A percentile compares a stretch with the other conserved stretches of the same genome.
Evolutionary conservation across 2,888 invertebrate genomes (phyloP).

Genomic region (Trisateles emortualis): DNA sequence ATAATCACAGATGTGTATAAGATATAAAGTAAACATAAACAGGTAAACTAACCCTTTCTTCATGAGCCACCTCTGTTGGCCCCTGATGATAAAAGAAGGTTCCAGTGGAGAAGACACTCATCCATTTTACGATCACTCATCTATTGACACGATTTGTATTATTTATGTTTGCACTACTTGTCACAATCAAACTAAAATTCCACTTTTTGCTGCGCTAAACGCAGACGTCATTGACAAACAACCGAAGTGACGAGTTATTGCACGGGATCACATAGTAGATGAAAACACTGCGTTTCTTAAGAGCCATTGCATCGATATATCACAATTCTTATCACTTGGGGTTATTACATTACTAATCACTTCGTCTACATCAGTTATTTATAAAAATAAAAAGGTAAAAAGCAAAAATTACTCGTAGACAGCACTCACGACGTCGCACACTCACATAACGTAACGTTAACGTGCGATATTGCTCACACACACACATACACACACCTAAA

Average conservation of each 20-base stretch:
- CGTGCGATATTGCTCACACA: constrained; percentile 80
- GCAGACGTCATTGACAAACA: constrained; percentile 87
- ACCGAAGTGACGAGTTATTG: constrained; percentile 85
- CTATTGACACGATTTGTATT: constrained; percentile 78
- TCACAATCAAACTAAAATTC: constrained; percentile 85
- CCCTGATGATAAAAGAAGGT: constrained; percentile 79
- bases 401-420: constrained; percentile 83
- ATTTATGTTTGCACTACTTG: constrained; percentile 83
- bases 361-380: constrained; percentile 76
- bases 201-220: constrained; percentile 86
- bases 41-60: constrained; percentile 86
- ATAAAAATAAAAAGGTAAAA: constrained; percentile 86
- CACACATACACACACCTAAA: constrained; percentile 60
- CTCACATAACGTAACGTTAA: constrained; percentile 79
- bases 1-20: constrained; percentile 48
- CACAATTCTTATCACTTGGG: constrained; percentile 83
- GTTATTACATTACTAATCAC: constrained; percentile 79
- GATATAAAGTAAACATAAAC: constrained; percentile 76
- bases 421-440: constrained; percentile 85
- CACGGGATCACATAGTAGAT: constrained; percentile 81
- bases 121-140: constrained; percentile 84
- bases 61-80: constrained; percentile 85
- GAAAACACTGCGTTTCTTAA: constrained; percentile 80
- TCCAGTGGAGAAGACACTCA: constrained; percentile 80
- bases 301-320: constrained; percentile 78